Conservation (phyloP, 2,113 vertebrate genomes). For the Sceloporus tristichus region DNA sequence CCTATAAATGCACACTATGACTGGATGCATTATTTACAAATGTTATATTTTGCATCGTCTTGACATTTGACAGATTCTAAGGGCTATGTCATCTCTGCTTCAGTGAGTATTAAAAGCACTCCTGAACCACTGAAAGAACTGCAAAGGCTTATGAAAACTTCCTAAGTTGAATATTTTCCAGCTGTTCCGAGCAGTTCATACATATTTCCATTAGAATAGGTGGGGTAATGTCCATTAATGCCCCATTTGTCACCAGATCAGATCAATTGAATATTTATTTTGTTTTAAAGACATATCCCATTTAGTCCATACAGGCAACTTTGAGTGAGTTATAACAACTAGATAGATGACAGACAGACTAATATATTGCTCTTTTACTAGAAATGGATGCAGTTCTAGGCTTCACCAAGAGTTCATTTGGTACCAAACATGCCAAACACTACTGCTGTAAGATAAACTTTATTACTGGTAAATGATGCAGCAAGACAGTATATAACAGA, state of each 20-base stretch:
- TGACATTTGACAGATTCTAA: slow-evolving; percentile 69
- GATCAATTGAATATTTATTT: slow-evolving; percentile 29
- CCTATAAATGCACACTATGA: slow-evolving; percentile 51
- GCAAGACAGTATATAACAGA: no score
- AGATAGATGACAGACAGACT: background rate
- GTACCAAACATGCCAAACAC: no score
- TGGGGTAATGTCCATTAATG: slow-evolving; percentile 42
- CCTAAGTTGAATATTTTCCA: slow-evolving; percentile 18
- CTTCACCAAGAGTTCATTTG: no score
- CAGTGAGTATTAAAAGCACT: slow-evolving; percentile 50
- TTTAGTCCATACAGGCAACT: background rate
- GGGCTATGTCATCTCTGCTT: slow-evolving; percentile 48
- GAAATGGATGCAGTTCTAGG: no score
- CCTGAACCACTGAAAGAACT: slow-evolving; percentile 41
- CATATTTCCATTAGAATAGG: slow-evolving; percentile 33
- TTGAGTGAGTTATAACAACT: background rate
- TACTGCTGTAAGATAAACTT: no score
- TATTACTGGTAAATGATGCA: no score
- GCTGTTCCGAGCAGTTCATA: slow-evolving; percentile 31
- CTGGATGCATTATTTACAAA: slow-evolving; percentile 68
- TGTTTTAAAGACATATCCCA: background rate
- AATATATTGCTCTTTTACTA: background rate
- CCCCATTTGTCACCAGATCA: slow-evolving; percentile 22
- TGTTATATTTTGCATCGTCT: slow-evolving; percentile 56
- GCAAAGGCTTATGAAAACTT: slow-evolving; percentile 17